Evolutionary conservation across 2,888 invertebrate species (phyloP).

Genomic region (Hyposoter dolosus): DNA sequence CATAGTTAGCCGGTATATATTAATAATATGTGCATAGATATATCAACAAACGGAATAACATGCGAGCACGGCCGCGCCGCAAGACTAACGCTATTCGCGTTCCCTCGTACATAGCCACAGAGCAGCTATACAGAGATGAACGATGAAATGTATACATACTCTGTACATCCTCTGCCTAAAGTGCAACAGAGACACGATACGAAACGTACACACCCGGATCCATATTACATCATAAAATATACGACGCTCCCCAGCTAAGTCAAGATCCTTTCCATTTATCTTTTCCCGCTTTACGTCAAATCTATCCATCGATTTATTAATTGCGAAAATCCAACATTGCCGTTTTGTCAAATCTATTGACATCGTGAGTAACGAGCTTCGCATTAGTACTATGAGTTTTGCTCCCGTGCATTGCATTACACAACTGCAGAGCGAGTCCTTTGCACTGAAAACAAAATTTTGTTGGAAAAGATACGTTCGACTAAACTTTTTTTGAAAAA

Average conservation of each 20-base stretch:
- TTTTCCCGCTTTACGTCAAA: not conserved
- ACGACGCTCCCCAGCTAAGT: constrained; percentile 14
- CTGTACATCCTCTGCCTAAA: constrained; percentile 21
- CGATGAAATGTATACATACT: constrained; percentile 52
- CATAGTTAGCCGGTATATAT: constrained; percentile 43
- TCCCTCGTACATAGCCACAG: constrained; percentile 13
- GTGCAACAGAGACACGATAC: not conserved
- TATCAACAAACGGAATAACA: constrained; percentile 51
- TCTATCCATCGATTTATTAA: constrained; percentile 13
- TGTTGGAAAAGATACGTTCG: too few relatives aligned
- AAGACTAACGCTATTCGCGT: constrained; percentile 47
- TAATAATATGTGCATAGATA: constrained; percentile 40
- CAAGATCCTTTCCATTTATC: constrained; percentile 24
- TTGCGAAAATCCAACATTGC: constrained; percentile 3
- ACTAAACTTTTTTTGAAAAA: too few relatives aligned
- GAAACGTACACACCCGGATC: constrained; percentile 13
- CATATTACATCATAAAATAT: constrained; percentile 51
- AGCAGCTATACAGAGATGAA: constrained; percentile 15
- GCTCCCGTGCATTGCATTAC: not conserved
- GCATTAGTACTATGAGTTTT: not conserved
- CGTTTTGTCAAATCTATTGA: not conserved
- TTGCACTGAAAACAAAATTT: too few relatives aligned
- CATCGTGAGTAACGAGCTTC: not conserved
- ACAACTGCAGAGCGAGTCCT: not conserved
- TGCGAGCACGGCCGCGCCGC: constrained; percentile 34